Evolutionary conservation across 2,888 invertebrate species (phyloP), one percentile per base, ranked within the genome.

Genomic region (Dryobota labecula): DNA sequence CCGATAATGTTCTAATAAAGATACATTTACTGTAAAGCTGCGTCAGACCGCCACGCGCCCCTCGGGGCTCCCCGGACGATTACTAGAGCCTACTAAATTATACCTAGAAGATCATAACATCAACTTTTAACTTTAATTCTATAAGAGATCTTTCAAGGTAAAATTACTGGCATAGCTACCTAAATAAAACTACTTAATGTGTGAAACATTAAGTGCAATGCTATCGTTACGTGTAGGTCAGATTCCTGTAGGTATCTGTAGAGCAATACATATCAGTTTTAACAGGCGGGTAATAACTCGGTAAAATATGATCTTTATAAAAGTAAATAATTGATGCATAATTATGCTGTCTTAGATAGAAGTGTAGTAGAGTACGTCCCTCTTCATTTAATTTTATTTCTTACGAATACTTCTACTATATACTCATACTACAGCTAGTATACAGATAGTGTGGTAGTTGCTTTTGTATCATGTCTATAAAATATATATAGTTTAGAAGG

Each of bases 1-100:
- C 33, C 53, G 78, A 53, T 76, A 78, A 60, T 63, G 78, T 71
- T 58, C 62, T 43, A 58, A 36, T 78, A 71, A 78, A 62, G 47
- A 41, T 11, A 20, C 58, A 78, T 77, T 63, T 75, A 75, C 63
- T 43, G 57, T 53, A 58, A 53, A 62, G 72, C 72, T 51, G 60
- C 62, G 72, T 71, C 78, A 71, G 62, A 30, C 15, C 18, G n/a
- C 18, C 15, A 6, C 33, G n/a, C 30, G 27, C 27, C 5, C 18
- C 30, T 43, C 11, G 33, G 41, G 15, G 41, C 68, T 27, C 15
- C 15, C 33, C 11, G 20, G 24, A 2, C 33, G 24, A 20, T 9
- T 27, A 13, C 15, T 18, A 2, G 20, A 11, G 15, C 45, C 41
- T 33, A 51, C 15, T 62, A 38, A 41, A 62, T 56, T 51, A 45